Conservation (phyloP, 2,888 invertebrate genomes). For the Hypolimnas misippus region DNA sequence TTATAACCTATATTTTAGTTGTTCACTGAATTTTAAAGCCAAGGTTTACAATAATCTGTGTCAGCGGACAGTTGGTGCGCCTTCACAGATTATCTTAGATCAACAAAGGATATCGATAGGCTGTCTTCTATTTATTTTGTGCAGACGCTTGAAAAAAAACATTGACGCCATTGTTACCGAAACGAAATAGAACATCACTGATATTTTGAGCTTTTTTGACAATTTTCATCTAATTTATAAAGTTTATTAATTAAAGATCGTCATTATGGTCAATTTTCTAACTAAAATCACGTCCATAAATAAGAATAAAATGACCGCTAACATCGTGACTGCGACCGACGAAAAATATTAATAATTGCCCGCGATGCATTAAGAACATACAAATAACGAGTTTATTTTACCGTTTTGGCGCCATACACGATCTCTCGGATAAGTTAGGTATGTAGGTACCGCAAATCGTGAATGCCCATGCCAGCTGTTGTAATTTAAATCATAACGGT, state of each 20-base stretch:
- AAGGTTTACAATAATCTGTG: conserved; percentile 18
- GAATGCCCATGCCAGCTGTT: conserved; percentile 70
- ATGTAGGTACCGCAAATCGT: conserved; percentile 73
- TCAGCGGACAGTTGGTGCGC: conserved; percentile 30
- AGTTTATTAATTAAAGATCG: too few relatives aligned
- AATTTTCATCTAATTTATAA: too few relatives aligned
- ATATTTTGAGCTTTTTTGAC: too few relatives aligned
- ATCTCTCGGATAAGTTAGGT: conserved; percentile 53
- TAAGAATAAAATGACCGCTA: not conserved
- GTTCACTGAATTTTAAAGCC: not conserved
- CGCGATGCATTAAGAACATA: conserved; percentile 28
- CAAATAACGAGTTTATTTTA: conserved; percentile 45
- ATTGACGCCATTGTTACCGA: conserved; percentile 30
- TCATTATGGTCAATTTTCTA: too few relatives aligned
- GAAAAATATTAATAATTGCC: conserved; percentile 26
- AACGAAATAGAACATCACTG: not conserved
- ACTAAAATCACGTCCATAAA: not conserved
- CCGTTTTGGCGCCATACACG: conserved; percentile 50
- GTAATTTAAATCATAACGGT: conserved; percentile 81
- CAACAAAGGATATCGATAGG: conserved; percentile 43
- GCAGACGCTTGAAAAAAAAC: conserved; percentile 30
- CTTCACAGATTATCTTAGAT: conserved; percentile 38
- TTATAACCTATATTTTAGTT: conserved; percentile 1
- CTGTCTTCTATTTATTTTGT: conserved; percentile 35
- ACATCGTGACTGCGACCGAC: conserved; percentile 18